These are phyloP conservation scores for Temnopleurus reevesii DNA, from an alignment of 53 echinoderm and acorn worm species.

Conservation along the genomic window DNA sequence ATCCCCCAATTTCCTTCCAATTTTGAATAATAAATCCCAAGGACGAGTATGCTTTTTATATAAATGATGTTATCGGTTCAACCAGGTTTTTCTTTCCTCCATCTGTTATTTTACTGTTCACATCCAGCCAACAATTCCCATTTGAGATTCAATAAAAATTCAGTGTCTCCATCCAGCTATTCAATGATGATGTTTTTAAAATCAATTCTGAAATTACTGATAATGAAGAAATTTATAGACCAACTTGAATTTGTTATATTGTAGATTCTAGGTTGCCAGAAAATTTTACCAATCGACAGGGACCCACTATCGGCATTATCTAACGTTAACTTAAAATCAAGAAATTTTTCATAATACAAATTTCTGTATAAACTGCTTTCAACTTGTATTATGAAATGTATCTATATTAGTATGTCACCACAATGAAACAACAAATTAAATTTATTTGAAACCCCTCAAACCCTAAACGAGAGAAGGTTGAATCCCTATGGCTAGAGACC, in stretches of 20 bases:
- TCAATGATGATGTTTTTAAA: too few species aligned
- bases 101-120: background rate
- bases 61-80: too few species aligned
- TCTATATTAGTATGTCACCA: background rate
- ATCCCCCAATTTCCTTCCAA: constrained; percentile 50
- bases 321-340: too few species aligned
- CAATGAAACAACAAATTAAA: background rate
- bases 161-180: too few species aligned
- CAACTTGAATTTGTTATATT: background rate
- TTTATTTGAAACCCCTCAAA: background rate
- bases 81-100: background rate
- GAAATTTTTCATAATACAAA: too few species aligned
- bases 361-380: background rate
- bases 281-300: too few species aligned
- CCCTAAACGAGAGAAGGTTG: background rate
- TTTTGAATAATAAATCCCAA: constrained; percentile 36
- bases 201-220: too few species aligned
- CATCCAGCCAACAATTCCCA: too few species aligned
- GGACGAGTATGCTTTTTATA: background rate
- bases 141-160: too few species aligned
- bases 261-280: too few species aligned
- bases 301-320: too few species aligned
- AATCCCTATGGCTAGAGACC: background rate
- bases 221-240: too few species aligned
- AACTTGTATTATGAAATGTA: background rate